phyloP scores from a whole-genome alignment of 1,140 invertebrate genomes.

The Oscheius sp. region DNA sequence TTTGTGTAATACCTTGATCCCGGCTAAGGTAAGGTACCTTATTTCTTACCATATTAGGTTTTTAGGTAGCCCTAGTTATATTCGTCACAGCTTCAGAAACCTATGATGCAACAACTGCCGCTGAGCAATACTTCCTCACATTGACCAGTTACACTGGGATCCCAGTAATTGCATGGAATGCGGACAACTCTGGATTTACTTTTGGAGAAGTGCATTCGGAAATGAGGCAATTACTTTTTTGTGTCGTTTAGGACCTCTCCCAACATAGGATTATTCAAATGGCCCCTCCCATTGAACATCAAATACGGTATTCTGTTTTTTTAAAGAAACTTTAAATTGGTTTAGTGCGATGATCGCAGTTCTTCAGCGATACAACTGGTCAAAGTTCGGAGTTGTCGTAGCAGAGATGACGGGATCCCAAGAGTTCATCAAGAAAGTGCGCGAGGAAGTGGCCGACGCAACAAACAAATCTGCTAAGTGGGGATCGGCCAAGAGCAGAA shows the following conservation, averaged over 20 bases:
- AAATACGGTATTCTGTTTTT: constrained; percentile 38
- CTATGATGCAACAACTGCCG: constrained; percentile 45
- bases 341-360: constrained; percentile 51
- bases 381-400: constrained; percentile 52
- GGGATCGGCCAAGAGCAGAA: neutral
- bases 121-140: constrained; percentile 54
- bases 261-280: constrained; percentile 50
- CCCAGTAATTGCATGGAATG: constrained; percentile 60
- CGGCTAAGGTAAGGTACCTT: constrained; percentile 37
- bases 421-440: constrained; percentile 42
- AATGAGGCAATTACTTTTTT: too few relatives aligned
- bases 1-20: constrained; percentile 49
- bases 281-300: constrained; percentile 60
- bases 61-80: constrained; percentile 49
- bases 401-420: constrained; percentile 55
- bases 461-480: constrained; percentile 31
- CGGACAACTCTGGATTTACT: constrained; percentile 53
- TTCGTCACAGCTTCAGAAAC: constrained; percentile 52
- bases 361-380: constrained; percentile 55
- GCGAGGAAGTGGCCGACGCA: constrained; percentile 39
- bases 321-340: neutral
- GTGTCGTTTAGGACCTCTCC: too few relatives aligned
- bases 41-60: constrained; percentile 2
- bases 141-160: constrained; percentile 56
- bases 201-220: too few relatives aligned